A percentile compares a stretch with the other conserved stretches of the same genome.
Conservation (phyloP, 2,113 vertebrate genomes). For the Micronycteris hirsuta region DNA sequence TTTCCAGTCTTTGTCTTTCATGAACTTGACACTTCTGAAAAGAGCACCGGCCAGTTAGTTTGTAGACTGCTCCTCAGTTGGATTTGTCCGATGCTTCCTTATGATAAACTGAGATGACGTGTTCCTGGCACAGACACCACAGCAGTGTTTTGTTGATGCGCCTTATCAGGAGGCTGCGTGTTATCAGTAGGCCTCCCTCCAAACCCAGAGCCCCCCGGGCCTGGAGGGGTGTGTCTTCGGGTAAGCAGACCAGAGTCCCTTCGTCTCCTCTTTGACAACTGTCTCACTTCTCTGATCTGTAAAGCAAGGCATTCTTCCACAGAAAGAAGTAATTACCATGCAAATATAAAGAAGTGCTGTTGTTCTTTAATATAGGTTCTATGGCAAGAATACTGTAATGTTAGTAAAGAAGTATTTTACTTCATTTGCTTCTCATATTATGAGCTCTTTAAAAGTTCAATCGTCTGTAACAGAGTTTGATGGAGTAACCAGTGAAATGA, state of each 20-base stretch:
- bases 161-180: not conserved
- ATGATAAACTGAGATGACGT: not conserved
- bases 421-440: not conserved
- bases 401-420: not conserved
- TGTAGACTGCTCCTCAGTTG: not conserved
- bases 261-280: not conserved
- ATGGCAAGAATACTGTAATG: not conserved
- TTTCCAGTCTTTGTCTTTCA: not conserved
- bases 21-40: not conserved
- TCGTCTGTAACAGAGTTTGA: not conserved
- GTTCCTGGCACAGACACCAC: not conserved
- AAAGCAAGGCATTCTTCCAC: not conserved
- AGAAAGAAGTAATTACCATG: not conserved
- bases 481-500: not conserved
- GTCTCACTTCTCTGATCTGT: not conserved
- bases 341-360: not conserved
- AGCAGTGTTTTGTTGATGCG: not conserved
- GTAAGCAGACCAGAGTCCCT: not conserved
- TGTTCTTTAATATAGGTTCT: not conserved
- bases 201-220: not conserved
- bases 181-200: not conserved
- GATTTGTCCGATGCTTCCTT: not conserved
- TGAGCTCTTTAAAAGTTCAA: not conserved
- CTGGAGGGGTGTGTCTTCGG: not conserved
- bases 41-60: not conserved